Percentiles rank a stretch among this genome's conserved stretches.
Evolutionary conservation across 2,113 vertebrate genomes (phyloP).

Genomic region (Alethe castanea): DNA sequence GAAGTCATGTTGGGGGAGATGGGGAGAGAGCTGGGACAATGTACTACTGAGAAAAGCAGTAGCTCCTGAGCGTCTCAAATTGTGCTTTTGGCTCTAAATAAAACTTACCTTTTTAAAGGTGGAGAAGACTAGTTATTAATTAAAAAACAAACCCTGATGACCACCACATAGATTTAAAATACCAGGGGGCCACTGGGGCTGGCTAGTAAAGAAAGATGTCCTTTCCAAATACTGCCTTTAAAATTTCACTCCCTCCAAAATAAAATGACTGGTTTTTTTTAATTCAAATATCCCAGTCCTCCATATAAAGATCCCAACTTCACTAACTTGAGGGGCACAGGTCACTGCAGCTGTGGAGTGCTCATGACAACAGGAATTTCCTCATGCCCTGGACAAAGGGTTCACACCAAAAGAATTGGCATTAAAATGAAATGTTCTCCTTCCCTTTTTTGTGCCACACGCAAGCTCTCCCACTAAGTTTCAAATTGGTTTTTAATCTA

Average conservation of each 20-base stretch:
- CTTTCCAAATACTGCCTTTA: neutral
- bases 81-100: neutral
- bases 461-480: slow-evolving; percentile 2
- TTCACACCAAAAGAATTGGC: neutral
- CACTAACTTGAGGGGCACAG: neutral
- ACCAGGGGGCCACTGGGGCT: fast-evolving
- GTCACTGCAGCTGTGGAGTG: fast-evolving
- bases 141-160: neutral
- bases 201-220: neutral
- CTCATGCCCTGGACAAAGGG: neutral
- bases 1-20: neutral
- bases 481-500: slow-evolving; percentile 3
- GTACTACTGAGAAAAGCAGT: neutral
- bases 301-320: neutral
- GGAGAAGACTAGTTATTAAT: neutral
- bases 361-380: neutral
- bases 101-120: neutral
- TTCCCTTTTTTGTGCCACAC: slow-evolving; percentile 25
- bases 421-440: neutral
- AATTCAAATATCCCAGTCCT: neutral
- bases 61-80: neutral
- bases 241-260: neutral
- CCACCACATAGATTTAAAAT: fast-evolving
- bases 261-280: neutral
- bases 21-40: neutral